phyloP scores from a whole-genome alignment of 2,888 invertebrate genomes.

The Tetheella fluctuosa region DNA sequence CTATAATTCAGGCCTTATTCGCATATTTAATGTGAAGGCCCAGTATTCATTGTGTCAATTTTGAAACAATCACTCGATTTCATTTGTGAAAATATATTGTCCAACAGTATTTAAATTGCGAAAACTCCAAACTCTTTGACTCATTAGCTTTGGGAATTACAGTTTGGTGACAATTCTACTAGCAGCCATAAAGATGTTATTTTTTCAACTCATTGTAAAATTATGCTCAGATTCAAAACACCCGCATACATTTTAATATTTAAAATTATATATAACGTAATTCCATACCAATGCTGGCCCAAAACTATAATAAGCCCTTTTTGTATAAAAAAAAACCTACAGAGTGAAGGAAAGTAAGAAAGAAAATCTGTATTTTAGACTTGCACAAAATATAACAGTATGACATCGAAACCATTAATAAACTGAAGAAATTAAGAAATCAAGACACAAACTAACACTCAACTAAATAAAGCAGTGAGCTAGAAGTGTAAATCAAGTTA shows the following conservation, averaged over 20 bases:
- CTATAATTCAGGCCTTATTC: constrained; percentile 16
- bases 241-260: too few species aligned
- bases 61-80: constrained; percentile 7
- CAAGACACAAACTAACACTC: background rate
- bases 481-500: background rate
- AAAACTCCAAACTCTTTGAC: background rate
- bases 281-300: too few species aligned
- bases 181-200: background rate
- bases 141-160: background rate
- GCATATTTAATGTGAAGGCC: constrained; percentile 13
- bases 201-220: too few species aligned
- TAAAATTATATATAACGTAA: too few species aligned
- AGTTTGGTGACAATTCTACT: background rate
- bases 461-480: background rate
- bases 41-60: background rate
- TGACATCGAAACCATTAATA: too few species aligned
- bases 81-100: background rate
- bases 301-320: too few species aligned
- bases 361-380: too few species aligned
- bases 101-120: background rate
- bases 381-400: too few species aligned
- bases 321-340: too few species aligned
- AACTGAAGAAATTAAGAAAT: background rate
- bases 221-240: too few species aligned
- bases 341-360: too few species aligned